Conservation (phyloP, 2,113 vertebrate species). For the Collichthys lucidus region DNA sequence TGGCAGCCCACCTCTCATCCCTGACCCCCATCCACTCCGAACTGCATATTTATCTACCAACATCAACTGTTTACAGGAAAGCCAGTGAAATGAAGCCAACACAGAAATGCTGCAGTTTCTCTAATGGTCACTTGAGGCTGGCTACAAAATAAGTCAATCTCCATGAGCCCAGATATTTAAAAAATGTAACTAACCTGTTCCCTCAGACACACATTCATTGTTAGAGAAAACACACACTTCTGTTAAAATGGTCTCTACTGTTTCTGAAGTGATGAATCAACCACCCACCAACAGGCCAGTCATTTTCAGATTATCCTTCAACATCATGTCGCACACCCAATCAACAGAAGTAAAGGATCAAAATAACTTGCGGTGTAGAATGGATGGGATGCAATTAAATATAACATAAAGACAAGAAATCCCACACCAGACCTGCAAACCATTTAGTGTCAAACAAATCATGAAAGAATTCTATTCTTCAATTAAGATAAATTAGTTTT, state of each 20-base stretch:
- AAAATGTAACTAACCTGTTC: no score
- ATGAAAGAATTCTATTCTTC: constrained; percentile 22
- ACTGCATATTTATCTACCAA: not conserved
- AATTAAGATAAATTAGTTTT: constrained; percentile 60
- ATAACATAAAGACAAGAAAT: not conserved
- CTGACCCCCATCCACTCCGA: not conserved
- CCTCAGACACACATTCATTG: not conserved
- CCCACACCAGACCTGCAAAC: not conserved
- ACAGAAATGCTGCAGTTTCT: no score
- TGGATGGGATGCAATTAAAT: not conserved
- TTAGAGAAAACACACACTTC: not conserved
- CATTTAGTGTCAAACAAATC: not conserved
- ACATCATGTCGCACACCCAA: not conserved
- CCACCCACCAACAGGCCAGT: not conserved
- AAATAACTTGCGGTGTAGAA: not conserved
- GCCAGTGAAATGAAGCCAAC: no score
- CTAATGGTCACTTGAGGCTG: no score
- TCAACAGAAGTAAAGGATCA: constrained; percentile 25
- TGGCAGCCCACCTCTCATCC: not conserved
- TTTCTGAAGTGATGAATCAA: constrained; percentile 31
- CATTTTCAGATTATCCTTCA: constrained; percentile 36
- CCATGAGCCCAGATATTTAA: no score
- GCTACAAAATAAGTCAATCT: no score
- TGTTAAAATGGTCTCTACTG: not conserved
- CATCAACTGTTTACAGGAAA: constrained; percentile 12